phyloP scores from a whole-genome alignment of 1,140 invertebrate genomes.

The Pectinophora gossypiella region DNA sequence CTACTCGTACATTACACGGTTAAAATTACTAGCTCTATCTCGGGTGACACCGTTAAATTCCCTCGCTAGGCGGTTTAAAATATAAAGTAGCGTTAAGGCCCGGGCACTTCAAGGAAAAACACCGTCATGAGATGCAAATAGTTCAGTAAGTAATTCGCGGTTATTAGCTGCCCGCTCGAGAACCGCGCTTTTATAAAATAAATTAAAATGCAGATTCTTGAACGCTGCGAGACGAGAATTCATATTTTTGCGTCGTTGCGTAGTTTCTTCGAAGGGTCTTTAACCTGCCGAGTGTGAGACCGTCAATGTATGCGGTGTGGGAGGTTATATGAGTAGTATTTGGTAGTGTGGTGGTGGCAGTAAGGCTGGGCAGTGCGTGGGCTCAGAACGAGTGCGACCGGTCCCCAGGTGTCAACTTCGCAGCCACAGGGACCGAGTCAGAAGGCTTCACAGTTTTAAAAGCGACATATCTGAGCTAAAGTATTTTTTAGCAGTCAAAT shows the following conservation, averaged over 20 bases:
- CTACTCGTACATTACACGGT: background rate
- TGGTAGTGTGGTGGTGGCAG: conserved; percentile 25
- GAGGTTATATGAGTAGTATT: background rate
- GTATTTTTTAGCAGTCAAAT: background rate
- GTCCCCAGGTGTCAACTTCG: conserved; percentile 56
- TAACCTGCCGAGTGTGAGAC: background rate
- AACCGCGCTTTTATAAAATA: conserved; percentile 24
- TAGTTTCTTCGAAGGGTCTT: background rate
- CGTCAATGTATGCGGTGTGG: background rate
- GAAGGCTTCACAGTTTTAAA: background rate
- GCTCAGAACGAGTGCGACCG: conserved; percentile 61
- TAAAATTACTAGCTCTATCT: too few species aligned
- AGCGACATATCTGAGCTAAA: background rate
- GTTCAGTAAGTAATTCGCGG: conserved; percentile 44
- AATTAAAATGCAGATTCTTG: too few species aligned
- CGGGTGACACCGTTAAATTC: background rate
- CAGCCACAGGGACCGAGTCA: too few species aligned
- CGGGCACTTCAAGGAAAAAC: conserved; percentile 49
- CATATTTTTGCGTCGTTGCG: too few species aligned
- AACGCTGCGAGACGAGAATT: too few species aligned
- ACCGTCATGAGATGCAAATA: conserved; percentile 41
- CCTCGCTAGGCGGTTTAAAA: background rate
- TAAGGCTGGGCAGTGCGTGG: conserved; percentile 46
- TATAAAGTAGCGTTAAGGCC: conserved; percentile 1
- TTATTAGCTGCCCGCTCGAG: conserved; percentile 36